phyloP scores from a whole-genome alignment of 2,797 vertebrate genomes.

The Craterocephalus amniculus region DNA sequence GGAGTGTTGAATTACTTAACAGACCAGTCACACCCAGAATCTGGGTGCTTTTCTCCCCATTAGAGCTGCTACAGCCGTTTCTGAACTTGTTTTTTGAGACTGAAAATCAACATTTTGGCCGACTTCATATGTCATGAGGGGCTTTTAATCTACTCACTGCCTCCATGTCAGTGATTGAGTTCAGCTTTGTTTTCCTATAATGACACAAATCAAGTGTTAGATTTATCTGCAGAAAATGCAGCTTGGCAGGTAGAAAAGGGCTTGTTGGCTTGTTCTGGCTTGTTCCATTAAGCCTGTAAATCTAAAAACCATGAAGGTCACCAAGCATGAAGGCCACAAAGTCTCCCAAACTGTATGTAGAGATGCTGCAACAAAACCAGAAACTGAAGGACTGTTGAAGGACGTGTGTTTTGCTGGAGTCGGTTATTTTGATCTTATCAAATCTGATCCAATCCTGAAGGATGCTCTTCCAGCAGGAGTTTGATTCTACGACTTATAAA shows the following conservation, averaged over 20 bases:
- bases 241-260: background rate
- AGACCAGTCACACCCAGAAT: background rate
- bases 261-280: background rate
- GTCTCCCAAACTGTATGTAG: slow-evolving; percentile 14
- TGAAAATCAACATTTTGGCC: background rate
- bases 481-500: slow-evolving; percentile 34
- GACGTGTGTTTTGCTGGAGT: slow-evolving; percentile 14
- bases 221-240: background rate
- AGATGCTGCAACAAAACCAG: slow-evolving; percentile 15
- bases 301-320: background rate
- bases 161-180: background rate
- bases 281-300: background rate
- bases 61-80: background rate
- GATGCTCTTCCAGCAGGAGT: slow-evolving; percentile 32
- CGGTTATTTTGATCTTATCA: slow-evolving; percentile 20
- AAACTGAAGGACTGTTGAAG: slow-evolving; percentile 26
- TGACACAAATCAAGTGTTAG: background rate
- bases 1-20: background rate
- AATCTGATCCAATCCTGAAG: slow-evolving; percentile 29
- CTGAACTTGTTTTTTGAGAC: background rate
- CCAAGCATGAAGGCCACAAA: slow-evolving; percentile 3
- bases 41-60: background rate
- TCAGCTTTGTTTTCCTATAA: background rate
- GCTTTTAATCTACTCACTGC: background rate
- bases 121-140: background rate